Conservation (phyloP, 2,888 invertebrate genomes). For the Lasioglossum leucozonium region DNA sequence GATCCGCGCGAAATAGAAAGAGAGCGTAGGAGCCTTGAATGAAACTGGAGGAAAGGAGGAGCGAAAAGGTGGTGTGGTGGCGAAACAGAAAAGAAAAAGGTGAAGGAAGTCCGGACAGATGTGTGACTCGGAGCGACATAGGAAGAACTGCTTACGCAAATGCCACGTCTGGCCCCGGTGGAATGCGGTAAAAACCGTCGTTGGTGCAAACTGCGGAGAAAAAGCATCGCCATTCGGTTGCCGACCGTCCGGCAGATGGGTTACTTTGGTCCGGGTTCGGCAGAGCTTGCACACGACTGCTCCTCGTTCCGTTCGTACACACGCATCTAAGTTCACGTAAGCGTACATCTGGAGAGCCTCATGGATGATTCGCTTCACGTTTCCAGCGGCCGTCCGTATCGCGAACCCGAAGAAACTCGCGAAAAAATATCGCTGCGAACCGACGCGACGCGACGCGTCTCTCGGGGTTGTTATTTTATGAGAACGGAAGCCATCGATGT, state of each 20-base stretch:
- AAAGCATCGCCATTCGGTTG: constrained; percentile 67
- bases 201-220: constrained; percentile 70
- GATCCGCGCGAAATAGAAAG: not conserved
- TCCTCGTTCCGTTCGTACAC: constrained; percentile 1
- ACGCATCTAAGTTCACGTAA: constrained; percentile 40
- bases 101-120: constrained; percentile 73
- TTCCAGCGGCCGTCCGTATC: constrained; percentile 38
- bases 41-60: constrained; percentile 19
- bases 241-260: constrained; percentile 76
- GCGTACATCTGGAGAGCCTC: constrained; percentile 55
- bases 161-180: constrained; percentile 74
- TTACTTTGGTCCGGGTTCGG: constrained; percentile 68
- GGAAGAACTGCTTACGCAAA: constrained; percentile 80
- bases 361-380: constrained; percentile 63
- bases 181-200: constrained; percentile 80
- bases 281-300: constrained; percentile 48
- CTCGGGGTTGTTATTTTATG: constrained; percentile 38
- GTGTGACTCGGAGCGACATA: constrained; percentile 68
- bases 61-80: constrained; percentile 45
- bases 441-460: constrained; percentile 13
- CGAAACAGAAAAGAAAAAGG: constrained; percentile 59
- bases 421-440: constrained; percentile 17
- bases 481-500: constrained; percentile 26
- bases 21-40: not conserved
- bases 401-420: constrained; percentile 24